Evolutionary conservation across 2,113 vertebrate species (phyloP), one percentile per base, ranked within the genome.

Genomic region (Dasyornis broadbenti): DNA sequence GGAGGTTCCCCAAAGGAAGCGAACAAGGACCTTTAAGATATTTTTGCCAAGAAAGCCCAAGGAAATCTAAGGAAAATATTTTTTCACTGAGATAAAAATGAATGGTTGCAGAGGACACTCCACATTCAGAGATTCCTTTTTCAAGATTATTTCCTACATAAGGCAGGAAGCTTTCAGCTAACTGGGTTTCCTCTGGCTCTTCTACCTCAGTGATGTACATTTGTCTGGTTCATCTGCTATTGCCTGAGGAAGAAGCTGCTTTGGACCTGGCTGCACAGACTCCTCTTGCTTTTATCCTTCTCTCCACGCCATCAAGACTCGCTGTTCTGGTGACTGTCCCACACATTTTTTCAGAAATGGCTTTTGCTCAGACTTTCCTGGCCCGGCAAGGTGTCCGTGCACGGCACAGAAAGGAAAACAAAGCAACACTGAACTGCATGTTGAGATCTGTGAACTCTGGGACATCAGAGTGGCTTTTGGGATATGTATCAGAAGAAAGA

Each of bases 371-470:
- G 40, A 40, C 23, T 24, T 81, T 19, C 33, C 17, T 59, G 44
- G 33, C 24, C n/a, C 86, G 70, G 66, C 7, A 24, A 81, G 20
- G n/a, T 22, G 44, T 53, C 45, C 37, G 18, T 9, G 37, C 14
- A 85, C 4, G 31, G 27, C 19, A 57, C 33, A 80, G 49, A 47
- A 72, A 8, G 19, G 12, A 77, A 78, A 85, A 63, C 8, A 65
- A 71, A 68, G 7, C 10, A 28, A 12, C 7, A 33, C 2, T 6
- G 1, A 82, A 45, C 31, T 40, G 30, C 15, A 21, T 0, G 3
- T 35, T 65, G 45, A 80, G n/a, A 45, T 14, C 30, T 33, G 11
- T 23, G 28, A 81, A 30, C 27, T 56, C 75, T 0, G 37, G 65
- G 33, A 70, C 21, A 1, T 11, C 16, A 68, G 21, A 40, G 5